These are phyloP conservation scores for Lampris incognitus DNA, from an alignment of 2,113 vertebrate genomes.

Conservation along the genomic window DNA sequence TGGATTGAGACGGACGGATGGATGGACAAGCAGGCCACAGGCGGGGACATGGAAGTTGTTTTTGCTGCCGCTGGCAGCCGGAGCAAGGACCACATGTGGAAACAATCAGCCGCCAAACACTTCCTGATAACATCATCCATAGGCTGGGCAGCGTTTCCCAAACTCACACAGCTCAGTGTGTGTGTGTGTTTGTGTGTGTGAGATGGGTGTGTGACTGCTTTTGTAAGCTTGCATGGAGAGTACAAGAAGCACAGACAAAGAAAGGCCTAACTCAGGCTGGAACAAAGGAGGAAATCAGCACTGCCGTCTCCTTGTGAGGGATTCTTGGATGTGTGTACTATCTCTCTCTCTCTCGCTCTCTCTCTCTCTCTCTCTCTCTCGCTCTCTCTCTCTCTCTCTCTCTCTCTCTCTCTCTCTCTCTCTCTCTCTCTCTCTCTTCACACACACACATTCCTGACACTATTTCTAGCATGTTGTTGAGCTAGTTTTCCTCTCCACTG, in stretches of 20 bases:
- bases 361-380: too few relatives aligned
- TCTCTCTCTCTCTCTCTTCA: not conserved
- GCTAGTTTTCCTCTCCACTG: slow-evolving; percentile 47
- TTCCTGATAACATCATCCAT: slow-evolving; percentile 82
- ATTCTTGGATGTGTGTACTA: slow-evolving; percentile 21
- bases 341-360: not conserved
- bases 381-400: too few relatives aligned
- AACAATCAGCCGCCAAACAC: slow-evolving; percentile 77
- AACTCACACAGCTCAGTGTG: slow-evolving; percentile 34
- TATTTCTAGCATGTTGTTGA: slow-evolving; percentile 60
- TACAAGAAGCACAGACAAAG: slow-evolving; percentile 38
- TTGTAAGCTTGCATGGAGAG: slow-evolving; percentile 19
- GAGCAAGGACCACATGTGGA: slow-evolving; percentile 79
- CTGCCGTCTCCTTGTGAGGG: slow-evolving; percentile 18
- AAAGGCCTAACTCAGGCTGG: slow-evolving; percentile 17
- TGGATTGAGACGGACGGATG: slow-evolving; percentile 56
- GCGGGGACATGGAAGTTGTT: slow-evolving; percentile 53
- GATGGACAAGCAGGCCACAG: slow-evolving; percentile 9
- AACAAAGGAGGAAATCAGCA: slow-evolving; percentile 47
- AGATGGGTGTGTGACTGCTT: slow-evolving; percentile 47
- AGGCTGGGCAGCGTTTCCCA: slow-evolving; percentile 67
- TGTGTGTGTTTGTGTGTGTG: slow-evolving; percentile 28
- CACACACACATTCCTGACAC: slow-evolving; percentile 51
- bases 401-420: not conserved
- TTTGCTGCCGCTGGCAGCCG: slow-evolving; percentile 64